A percentile compares a stretch with the other conserved stretches of the same genome.
These are phyloP conservation scores for Halcyon senegalensis DNA, from an alignment of 2,113 vertebrate genomes.

Conservation along the genomic window DNA sequence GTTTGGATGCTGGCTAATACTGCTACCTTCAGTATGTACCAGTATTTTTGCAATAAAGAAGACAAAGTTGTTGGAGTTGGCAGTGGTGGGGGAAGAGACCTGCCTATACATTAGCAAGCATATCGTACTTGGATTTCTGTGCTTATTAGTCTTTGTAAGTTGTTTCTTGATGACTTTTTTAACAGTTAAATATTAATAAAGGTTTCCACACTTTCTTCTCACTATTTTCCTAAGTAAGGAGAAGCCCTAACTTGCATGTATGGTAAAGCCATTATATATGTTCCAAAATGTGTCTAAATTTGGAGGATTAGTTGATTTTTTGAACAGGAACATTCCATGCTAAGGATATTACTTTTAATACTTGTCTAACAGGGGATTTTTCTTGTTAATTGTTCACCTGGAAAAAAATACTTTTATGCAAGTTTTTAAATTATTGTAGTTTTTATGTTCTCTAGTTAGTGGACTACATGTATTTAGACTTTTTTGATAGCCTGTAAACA, in stretches of 20 bases:
- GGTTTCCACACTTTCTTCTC: neutral
- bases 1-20: neutral
- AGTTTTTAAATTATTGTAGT: neutral
- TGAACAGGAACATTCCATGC: neutral
- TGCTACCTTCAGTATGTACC: neutral
- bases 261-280: neutral
- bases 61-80: neutral
- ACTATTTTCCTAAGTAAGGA: neutral
- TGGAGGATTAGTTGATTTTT: neutral
- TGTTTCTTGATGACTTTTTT: neutral
- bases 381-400: neutral
- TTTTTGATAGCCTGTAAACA: neutral
- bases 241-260: neutral
- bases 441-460: neutral
- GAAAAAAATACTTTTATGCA: neutral
- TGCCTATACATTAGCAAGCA: neutral
- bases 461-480: neutral
- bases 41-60: neutral
- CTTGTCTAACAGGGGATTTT: neutral
- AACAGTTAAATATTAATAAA: neutral
- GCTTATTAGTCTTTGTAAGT: neutral
- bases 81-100: neutral
- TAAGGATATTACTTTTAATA: neutral
- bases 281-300: neutral
- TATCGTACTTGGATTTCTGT: neutral